Evolutionary conservation across 2,797 vertebrate species (phyloP).

Genomic region (Eleutherodactylus coqui): DNA sequence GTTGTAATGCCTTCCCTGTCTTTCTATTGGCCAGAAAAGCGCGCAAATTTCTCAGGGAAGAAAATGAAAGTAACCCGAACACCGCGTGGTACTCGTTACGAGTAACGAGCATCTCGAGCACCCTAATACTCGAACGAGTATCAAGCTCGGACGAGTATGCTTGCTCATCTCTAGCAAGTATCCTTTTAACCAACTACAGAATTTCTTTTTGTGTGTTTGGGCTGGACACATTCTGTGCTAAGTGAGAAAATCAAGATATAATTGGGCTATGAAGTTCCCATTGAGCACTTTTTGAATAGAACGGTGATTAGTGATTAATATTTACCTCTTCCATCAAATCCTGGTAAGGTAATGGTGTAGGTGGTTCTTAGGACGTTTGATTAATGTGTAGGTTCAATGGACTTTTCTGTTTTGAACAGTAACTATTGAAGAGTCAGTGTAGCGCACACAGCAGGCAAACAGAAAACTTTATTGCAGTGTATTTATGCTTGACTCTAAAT

Average conservation of each 20-base stretch:
- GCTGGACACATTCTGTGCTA: not conserved
- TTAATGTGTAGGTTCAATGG: not conserved
- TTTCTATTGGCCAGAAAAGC: no score
- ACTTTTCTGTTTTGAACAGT: not conserved
- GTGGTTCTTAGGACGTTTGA: not conserved
- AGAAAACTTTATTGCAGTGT: not conserved
- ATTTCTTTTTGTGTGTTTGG: not conserved
- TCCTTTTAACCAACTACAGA: not conserved
- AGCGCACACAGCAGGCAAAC: not conserved
- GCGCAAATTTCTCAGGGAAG: no score
- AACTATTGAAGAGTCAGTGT: not conserved
- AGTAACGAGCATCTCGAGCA: no score
- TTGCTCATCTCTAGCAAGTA: no score
- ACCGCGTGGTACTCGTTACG: no score
- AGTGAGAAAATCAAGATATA: not conserved
- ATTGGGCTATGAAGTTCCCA: not conserved
- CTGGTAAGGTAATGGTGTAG: conserved; percentile 7
- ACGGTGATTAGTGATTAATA: conserved; percentile 7
- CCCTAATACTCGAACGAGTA: no score
- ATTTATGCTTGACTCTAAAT: not conserved
- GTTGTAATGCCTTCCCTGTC: no score
- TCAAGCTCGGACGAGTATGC: no score
- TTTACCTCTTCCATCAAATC: not conserved
- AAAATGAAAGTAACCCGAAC: no score
- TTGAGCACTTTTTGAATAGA: not conserved